A percentile compares a stretch with the other conserved stretches of the same genome.
Conservation (phyloP, 2,113 vertebrate genomes). For the Charadrius vociferus region DNA sequence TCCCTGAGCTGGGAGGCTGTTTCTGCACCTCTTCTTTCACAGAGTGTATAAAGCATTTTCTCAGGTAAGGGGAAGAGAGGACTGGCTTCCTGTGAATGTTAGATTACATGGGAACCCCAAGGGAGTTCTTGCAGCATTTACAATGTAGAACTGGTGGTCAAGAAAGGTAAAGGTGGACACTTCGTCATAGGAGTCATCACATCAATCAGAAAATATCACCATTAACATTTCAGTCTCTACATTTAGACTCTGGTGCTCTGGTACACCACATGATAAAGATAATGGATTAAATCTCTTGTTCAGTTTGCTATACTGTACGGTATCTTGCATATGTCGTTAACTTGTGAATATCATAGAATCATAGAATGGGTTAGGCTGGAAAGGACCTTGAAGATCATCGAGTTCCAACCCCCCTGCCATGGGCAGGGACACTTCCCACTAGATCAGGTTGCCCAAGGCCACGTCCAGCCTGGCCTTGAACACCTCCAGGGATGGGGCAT, state of each 20-base stretch:
- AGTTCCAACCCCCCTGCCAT: no score
- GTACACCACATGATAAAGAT: neutral
- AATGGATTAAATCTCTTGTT: neutral
- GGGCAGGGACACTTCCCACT: no score
- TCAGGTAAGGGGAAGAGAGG: neutral
- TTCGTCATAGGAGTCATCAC: no score
- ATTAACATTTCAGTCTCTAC: neutral
- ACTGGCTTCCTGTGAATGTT: neutral
- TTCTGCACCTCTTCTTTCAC: neutral
- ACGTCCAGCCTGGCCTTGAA: no score
- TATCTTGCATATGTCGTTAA: neutral
- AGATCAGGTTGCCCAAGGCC: no score
- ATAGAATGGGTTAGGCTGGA: no score
- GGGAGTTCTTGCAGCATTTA: neutral
- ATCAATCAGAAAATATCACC: neutral
- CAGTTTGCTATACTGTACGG: neutral
- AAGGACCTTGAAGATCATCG: no score
- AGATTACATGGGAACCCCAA: neutral
- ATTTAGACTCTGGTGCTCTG: neutral
- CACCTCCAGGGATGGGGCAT: no score
- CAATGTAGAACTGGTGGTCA: neutral
- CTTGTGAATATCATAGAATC: no score
- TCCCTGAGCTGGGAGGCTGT: neutral
- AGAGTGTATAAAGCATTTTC: neutral
- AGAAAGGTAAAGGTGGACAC: neutral